Evolutionary conservation across 2,797 vertebrate species (phyloP), one percentile per base, ranked within the genome.

Genomic region (Amazona finschi): DNA sequence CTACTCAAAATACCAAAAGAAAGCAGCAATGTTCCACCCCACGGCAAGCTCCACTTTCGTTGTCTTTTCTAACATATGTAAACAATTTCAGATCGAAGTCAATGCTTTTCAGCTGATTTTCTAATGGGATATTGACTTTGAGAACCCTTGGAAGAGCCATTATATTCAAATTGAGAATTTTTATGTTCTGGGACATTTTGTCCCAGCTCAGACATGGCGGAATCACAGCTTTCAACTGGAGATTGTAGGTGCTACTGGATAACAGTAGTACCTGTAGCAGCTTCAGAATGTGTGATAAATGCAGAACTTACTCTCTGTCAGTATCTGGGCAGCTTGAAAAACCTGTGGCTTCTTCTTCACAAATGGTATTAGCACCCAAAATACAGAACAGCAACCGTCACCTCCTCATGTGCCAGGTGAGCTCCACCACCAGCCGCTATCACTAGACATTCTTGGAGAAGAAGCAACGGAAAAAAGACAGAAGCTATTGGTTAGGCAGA

Each of bases 1-100:
- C 99, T 99, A 96, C 75, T 64, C 33, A 92, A 89, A 95, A 94
- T 65, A 94, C 14, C 69, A 97, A 94, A 92, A 70, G 66, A 91
- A 92, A 89, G 38, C 25, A 95, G 21, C 4, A 9, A 22, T 28
- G 46, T 95, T 85, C 91, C 75, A 74, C 62, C 84, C 87, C 49
- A 44, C 3, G 21, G 50, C 44, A 44, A 44, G 57, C 24, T 83
- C 76, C 12, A 4, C 28, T 55, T 78, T 20, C 24, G 58, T 57
- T 61, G 28, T 50, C 39, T 84, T 77, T 79, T 74, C 70, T 71
- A 91, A 27, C 15, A 22, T 57, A 36, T 36, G 27, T 47, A 93
- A 84, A 50, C 64, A 7, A 72, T 61, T 91, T 69, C 53, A 62
- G 53, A 94, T 74, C 33, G 74, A 8, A 83, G 49, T 20, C 75